A percentile compares a stretch with the other conserved stretches of the same genome.
Evolutionary conservation across 2,797 vertebrate species (phyloP).

Genomic region (Heteromormyrus szaboi): DNA sequence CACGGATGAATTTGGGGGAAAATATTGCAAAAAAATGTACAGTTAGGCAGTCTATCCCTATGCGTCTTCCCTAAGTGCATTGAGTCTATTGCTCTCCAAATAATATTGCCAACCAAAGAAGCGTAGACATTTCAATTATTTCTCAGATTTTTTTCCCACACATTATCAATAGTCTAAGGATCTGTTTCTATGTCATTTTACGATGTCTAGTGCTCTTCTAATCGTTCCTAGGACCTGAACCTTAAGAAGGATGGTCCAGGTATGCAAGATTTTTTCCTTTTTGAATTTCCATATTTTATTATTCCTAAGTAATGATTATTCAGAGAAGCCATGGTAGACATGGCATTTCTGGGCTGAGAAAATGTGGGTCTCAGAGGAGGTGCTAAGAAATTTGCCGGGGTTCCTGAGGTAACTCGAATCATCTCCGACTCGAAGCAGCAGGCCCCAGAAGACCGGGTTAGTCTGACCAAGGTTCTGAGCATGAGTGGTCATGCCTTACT

Average conservation of each 20-base stretch:
- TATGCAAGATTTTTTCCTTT: background rate
- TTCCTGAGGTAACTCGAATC: background rate
- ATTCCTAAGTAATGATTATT: background rate
- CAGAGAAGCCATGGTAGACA: background rate
- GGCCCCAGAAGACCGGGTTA: background rate
- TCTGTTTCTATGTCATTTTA: background rate
- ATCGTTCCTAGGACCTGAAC: background rate
- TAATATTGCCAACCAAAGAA: constrained; percentile 24
- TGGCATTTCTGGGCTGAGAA: background rate
- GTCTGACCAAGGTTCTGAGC: background rate
- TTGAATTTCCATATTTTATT: background rate
- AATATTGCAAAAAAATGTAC: background rate
- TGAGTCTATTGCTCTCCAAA: constrained; percentile 18
- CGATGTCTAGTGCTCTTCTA: constrained; percentile 7
- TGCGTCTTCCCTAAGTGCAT: constrained; percentile 18
- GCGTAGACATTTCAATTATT: constrained; percentile 21
- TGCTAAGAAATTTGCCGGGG: background rate
- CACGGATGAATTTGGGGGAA: background rate
- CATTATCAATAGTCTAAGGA: background rate
- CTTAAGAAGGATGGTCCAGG: background rate
- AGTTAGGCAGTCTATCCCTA: constrained; percentile 4
- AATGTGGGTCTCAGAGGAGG: background rate
- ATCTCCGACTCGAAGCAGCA: background rate
- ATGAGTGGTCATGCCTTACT: background rate
- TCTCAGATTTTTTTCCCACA: background rate